Conservation (phyloP, 2,888 invertebrate species). For the Hoplodrina ambigua region DNA sequence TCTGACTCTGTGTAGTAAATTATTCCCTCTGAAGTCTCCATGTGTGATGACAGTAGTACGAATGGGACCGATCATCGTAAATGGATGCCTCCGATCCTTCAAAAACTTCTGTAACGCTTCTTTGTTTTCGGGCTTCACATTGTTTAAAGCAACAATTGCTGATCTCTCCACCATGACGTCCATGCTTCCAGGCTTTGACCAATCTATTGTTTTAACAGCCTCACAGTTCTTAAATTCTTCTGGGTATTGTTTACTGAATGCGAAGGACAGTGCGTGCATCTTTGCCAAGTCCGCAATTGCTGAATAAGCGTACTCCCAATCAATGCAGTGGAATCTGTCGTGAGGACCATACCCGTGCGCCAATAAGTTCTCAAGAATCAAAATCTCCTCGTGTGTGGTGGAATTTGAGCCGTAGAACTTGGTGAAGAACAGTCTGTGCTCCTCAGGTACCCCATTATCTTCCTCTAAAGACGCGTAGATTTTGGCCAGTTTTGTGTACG, state of each 20-base stretch:
- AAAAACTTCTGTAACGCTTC: constrained; percentile 20
- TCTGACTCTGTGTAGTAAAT: constrained; percentile 24
- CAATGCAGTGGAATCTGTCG: constrained; percentile 61
- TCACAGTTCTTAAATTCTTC: constrained; percentile 11
- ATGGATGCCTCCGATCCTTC: background rate
- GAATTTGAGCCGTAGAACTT: constrained; percentile 53
- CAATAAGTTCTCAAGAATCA: constrained; percentile 55
- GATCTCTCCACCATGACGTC: constrained; percentile 1
- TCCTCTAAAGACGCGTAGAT: constrained; percentile 43
- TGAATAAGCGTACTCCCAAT: constrained; percentile 53
- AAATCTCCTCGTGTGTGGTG: constrained; percentile 36
- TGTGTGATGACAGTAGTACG: constrained; percentile 22
- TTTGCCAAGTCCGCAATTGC: constrained; percentile 70
- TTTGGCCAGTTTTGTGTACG: constrained; percentile 38
- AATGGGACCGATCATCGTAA: background rate
- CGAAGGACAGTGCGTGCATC: constrained; percentile 76
- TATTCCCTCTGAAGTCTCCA: constrained; percentile 27
- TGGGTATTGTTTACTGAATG: constrained; percentile 64
- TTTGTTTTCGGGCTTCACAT: background rate
- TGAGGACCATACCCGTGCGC: constrained; percentile 57
- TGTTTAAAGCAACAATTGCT: constrained; percentile 34
- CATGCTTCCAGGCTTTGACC: background rate
- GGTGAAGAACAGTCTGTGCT: constrained; percentile 45
- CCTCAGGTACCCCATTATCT: constrained; percentile 35
- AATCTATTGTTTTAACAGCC: background rate